Evolutionary conservation across 1,140 invertebrate genomes (phyloP).

Genomic region (Paraescarpia echinospica): DNA sequence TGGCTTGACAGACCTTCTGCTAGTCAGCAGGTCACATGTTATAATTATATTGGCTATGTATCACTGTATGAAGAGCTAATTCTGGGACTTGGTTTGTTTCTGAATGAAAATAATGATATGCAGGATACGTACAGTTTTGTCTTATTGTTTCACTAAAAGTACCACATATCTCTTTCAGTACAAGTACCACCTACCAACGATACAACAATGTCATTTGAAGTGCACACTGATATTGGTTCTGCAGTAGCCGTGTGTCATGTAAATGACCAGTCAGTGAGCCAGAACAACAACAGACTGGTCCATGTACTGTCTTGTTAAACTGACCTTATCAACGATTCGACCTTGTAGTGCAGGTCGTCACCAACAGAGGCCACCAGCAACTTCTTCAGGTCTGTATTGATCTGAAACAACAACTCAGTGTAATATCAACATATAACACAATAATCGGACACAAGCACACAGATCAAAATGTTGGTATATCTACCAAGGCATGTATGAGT

Average conservation of each 20-base stretch:
- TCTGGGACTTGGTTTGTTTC: not conserved
- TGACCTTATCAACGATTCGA: slow-evolving; percentile 74
- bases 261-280: not conserved
- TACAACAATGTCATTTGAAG: not conserved
- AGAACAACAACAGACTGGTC: too few relatives aligned
- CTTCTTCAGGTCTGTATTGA: slow-evolving; percentile 90
- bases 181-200: not conserved
- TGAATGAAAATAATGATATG: not conserved
- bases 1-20: too few relatives aligned
- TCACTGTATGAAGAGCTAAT: not conserved
- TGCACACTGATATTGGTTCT: not conserved
- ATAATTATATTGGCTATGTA: not conserved
- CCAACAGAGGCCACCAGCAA: slow-evolving; percentile 90
- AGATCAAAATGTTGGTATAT: too few relatives aligned
- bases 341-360: slow-evolving; percentile 85
- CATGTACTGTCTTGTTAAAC: not conserved
- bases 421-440: not conserved
- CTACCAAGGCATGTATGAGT: too few relatives aligned
- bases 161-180: not conserved
- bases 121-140: not conserved
- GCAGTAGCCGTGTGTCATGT: not conserved
- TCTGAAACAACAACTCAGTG: slow-evolving; percentile 60
- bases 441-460: not conserved
- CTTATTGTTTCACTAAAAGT: not conserved
- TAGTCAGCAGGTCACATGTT: too few relatives aligned